Base-by-base conservation (phyloP, 2,797 vertebrate genomes). In the Takifugu ocellatus region DNA sequence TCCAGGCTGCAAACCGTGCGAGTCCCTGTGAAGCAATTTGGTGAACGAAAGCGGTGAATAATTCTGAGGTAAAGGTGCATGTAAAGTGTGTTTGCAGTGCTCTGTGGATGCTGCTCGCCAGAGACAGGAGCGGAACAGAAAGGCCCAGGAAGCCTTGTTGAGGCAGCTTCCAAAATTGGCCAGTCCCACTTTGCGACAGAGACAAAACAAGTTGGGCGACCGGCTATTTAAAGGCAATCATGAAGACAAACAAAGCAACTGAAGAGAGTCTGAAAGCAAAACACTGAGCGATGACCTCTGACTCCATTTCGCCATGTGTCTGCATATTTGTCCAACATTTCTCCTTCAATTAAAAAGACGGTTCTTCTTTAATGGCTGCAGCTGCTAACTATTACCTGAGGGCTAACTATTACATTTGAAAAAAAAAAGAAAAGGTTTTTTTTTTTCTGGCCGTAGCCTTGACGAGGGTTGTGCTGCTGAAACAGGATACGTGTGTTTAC, bases 361-460 rank as follows among this genome's bases (percentile, higher is more conserved):
- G 51, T 59, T 52, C 47, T 56, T 27, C 46, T 51, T 39, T 64
- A 71, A 73, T 72, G 54, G 73, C 33, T 39, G 48, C 86, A 84
- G 80, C 82, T 88, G 84, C 51, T 65, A 81, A 78, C 79, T 15
- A 81, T 87, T 87, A 82, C 80, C 79, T 66, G 67, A 63, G 44
- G 58, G 45, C 61, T 54, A 75, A 79, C 64, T 63, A 70, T 75
- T 69, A 63, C 33, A 63, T 78, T 73, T 69, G 36, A 53, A n/a
- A 27, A 14, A 10, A 14, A 39, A 10, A 39, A 39, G 51, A 58
- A 51, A 21, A 21, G 21, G 21, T 21, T 21, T 33, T 61, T 46
- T 82, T 71, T 81, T 84, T 83, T 72, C 59, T 51, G 72, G 71
- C 63, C 50, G 53, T 46, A 55, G 69, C 81, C 79, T 80, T 70